phyloP scores from a whole-genome alignment of 2,113 vertebrate genomes.

The Cynocephalus volans region DNA sequence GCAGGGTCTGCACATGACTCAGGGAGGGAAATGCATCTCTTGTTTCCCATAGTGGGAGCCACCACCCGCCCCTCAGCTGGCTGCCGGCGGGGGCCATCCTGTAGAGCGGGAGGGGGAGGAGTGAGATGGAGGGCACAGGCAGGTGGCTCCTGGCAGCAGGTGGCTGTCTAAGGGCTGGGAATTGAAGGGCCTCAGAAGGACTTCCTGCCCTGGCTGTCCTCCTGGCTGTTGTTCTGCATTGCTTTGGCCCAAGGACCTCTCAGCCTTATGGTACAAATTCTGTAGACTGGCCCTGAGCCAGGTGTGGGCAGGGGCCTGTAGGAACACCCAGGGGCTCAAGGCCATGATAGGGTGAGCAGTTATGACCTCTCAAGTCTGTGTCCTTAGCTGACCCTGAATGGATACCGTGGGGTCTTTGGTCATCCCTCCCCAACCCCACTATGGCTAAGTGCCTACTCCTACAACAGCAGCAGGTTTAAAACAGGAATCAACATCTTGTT shows the following conservation, averaged over 20 bases:
- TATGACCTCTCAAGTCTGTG: neutral
- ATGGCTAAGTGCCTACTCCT: neutral
- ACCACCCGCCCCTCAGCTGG: neutral
- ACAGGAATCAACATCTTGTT: neutral
- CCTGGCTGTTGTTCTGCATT: neutral
- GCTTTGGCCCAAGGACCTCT: neutral
- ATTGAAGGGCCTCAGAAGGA: neutral
- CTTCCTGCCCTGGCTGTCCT: neutral
- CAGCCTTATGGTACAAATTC: neutral
- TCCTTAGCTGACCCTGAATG: neutral
- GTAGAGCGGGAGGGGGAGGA: neutral
- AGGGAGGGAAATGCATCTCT: neutral
- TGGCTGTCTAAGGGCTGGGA: neutral
- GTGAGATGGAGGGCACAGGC: neutral
- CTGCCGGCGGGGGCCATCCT: too few species aligned
- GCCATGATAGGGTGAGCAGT: neutral
- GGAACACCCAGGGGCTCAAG: neutral
- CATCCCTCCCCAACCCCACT: too few species aligned
- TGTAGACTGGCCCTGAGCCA: neutral
- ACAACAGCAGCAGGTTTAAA: neutral
- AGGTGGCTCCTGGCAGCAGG: neutral
- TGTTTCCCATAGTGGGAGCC: neutral
- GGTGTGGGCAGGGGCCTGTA: neutral
- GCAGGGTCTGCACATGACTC: neutral
- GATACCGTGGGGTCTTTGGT: neutral